Base-by-base conservation (phyloP, 2,113 vertebrate genomes). In the Pholis gunnellus region DNA sequence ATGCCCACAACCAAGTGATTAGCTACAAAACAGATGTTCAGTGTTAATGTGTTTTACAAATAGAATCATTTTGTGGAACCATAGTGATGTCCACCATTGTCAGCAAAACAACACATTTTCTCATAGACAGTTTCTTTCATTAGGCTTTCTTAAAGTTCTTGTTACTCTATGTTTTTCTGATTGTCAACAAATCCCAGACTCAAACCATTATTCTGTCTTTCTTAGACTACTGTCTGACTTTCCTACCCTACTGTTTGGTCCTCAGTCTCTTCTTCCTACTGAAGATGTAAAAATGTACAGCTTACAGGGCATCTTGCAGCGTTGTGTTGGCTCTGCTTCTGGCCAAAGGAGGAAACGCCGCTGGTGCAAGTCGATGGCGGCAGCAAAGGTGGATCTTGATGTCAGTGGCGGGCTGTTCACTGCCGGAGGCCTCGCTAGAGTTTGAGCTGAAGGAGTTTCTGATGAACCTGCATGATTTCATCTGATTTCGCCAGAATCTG, bases 1-100 rank as follows among this genome's bases (percentile, higher is more conserved):
- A 63, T 63, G 31, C 34, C 27, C 9, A 75, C 7, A 61, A 22
- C 48, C 20, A 80, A 83, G 38, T 74, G 15, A 86, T 66, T 42
- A 80, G 34, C 25, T 3, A 57, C 34, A 75, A 34, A 56, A 34
- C 20, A 40, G 10, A 38, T 64, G 9, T 64, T n/a, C 61, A 38
- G 13, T 29, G 25, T 15, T 29, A 29, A 29, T 59, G 25, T 2
- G 56, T 59, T 29, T 57, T 10, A 38, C n/a, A 71, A 52, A 63
- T 8, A 63, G 4, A 60, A 63, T 63, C 0, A 20, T 61, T 50
- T 42, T 27, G 46, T 34, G 18, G 18, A 76, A 17, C 50, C 22
- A 6, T 27, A 20, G 42, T 65, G n/a, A 72, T 40, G 15, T 54
- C 20, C 31, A 31, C 25, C 6, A 5, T 31, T 59, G 70, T 71